phyloP scores from a whole-genome alignment of 2,797 vertebrate genomes.

The Cossypha niveicapilla region DNA sequence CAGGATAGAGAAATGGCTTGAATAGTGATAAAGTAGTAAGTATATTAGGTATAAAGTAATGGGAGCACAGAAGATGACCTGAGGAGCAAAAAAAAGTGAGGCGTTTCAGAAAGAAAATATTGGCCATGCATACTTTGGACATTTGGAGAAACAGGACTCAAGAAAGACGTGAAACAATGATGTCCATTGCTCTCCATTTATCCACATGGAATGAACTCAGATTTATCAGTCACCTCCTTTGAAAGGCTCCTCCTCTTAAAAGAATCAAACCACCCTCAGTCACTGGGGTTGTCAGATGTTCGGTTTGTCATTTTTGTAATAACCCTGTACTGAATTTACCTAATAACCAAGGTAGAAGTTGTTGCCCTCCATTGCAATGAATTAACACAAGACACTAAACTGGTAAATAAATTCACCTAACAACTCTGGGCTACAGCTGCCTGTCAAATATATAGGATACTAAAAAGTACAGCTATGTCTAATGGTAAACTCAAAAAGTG shows the following conservation, averaged over 20 bases:
- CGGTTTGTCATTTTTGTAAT: background rate
- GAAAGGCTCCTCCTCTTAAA: background rate
- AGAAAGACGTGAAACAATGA: background rate
- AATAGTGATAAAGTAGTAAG: background rate
- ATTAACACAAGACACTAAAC: background rate
- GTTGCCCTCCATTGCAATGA: background rate
- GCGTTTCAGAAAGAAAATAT: background rate
- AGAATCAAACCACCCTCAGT: background rate
- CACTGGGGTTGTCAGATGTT: background rate
- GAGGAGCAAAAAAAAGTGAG: background rate
- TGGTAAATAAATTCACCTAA: background rate
- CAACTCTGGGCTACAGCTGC: background rate
- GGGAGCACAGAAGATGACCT: background rate
- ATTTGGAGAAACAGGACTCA: background rate
- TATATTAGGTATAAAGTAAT: background rate
- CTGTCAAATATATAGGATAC: background rate
- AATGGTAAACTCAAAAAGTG: background rate
- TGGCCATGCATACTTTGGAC: background rate
- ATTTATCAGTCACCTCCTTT: background rate
- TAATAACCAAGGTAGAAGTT: background rate
- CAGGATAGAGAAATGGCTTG: background rate
- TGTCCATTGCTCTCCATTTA: background rate
- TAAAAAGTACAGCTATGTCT: background rate
- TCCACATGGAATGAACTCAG: background rate
- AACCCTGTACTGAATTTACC: background rate